These are phyloP conservation scores for Lasioglossum lativentre DNA, from an alignment of 2,888 invertebrate species.

Conservation along the genomic window DNA sequence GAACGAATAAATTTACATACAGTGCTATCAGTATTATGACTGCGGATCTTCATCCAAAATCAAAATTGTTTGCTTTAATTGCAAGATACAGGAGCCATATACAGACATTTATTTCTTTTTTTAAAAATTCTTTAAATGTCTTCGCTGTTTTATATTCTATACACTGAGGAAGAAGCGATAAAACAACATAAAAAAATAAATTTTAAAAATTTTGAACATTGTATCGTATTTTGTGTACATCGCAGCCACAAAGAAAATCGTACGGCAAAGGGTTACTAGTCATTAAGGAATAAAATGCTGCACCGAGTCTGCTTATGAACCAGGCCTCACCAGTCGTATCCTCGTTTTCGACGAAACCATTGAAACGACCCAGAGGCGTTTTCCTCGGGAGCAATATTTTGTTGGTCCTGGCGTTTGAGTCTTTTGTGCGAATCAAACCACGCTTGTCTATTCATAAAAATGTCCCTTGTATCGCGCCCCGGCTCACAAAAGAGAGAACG, in stretches of 20 bases:
- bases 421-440: slow-evolving; percentile 34
- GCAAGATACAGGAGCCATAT: too few relatives aligned
- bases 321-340: background rate
- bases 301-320: background rate
- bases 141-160: too few relatives aligned
- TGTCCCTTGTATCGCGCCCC: slow-evolving; percentile 20
- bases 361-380: background rate
- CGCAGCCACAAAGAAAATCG: background rate
- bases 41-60: too few relatives aligned
- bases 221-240: too few relatives aligned
- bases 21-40: too few relatives aligned
- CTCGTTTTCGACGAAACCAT: background rate
- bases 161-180: too few relatives aligned
- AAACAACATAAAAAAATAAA: too few relatives aligned
- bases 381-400: background rate
- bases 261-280: background rate
- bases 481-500: slow-evolving; percentile 16
- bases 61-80: too few relatives aligned
- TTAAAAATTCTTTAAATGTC: too few relatives aligned
- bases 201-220: too few relatives aligned
- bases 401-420: slow-evolving; percentile 15
- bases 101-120: too few relatives aligned
- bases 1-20: too few relatives aligned
- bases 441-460: slow-evolving; percentile 46
- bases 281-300: background rate